Base-by-base conservation (phyloP, 2,797 vertebrate genomes). In the Rhabdophis nuchalis region DNA sequence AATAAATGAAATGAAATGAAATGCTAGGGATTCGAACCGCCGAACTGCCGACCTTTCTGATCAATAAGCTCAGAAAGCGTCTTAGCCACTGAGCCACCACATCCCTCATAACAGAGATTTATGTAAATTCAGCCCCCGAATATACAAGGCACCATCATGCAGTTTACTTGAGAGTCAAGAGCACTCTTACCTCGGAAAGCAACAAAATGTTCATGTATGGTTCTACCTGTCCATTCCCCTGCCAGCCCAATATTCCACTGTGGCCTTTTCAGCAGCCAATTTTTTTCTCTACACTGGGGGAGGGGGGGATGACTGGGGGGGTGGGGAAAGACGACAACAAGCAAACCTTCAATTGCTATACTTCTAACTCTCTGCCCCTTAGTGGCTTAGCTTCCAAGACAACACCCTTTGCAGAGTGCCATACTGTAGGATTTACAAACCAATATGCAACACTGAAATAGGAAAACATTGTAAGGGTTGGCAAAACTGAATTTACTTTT, bases 271-370 rank as follows among this genome's bases (percentile, higher is more conserved):
- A 64, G 57, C 10, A 29, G 50, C 16, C 25, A 7, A 27, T 77
- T 2, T 77, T 25, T 20, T 68, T 50, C 54, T 27, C 50, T 54
- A 89, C 3, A 64, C 13, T 13, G 10, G 25, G 9, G 2, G 8
- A 0, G 1, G 54, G 27, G 3, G 0, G 60, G 5, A 29, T 3
- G 46, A 5, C 3, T 5, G 0, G 1, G 54, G 27, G 11, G 0
- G 27, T n/a, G n/a, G n/a, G n/a, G n/a, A n/a, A n/a, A n/a, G n/a
- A n/a, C n/a, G n/a, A n/a, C n/a, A 1, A n/a, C 10, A 1, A 23
- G 32, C 50, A n/a, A 53, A 72, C 1, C 53, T 77, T 2, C 4
- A 20, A 27, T 4, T 27, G 32, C 41, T 20, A 18, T 5, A 46
- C 32, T 23, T 61, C 20, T 13, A 85, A 6, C 27, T 53, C 18